Base-by-base conservation (phyloP, 2,797 vertebrate genomes). In the Hybognathus amarus region DNA sequence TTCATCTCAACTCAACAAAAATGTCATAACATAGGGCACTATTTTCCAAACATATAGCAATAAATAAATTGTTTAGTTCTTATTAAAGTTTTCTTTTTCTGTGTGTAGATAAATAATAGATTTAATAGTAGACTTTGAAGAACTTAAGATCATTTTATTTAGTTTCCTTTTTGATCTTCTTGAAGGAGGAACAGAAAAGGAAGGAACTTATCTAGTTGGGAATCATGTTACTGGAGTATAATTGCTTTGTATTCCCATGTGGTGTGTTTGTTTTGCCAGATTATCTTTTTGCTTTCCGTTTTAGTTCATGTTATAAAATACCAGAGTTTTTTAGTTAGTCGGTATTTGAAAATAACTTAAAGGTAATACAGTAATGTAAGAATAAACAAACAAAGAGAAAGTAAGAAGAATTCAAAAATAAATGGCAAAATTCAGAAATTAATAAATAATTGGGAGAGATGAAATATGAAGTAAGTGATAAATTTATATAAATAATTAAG, bases 181-280 rank as follows among this genome's bases (percentile, higher is more conserved):
- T 52, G 4, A 79, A 79, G 77, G 18, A 52, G 59, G 13, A 33
- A 40, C 22, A 42, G 38, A 33, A 63, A 63, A 40, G 18, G 18
- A 50, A 89, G 80, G 47, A 63, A 83, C 79, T 86, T 90, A 73
- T 85, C 84, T 86, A 22, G 68, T 79, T 77, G 27, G 59, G 61
- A 80, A 86, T 86, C 70, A 69, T 83, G 77, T 77, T n/a, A n/a
- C 73, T 89, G 81, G 27, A 79, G 71, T 73, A 59, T 82, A 87
- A 87, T 90, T 87, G 79, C 83, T 79, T 47, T 45, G 9, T 70
- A 40, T 52, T 87, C 71, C 82, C 82, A 66, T 77, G 79, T 70
- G 71, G 59, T 68, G n/a, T 61, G 83, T 86, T 87, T 82, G 54
- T 30, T 30, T 24, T 77, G 80, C 13, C 56, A 47, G 38, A 79